Percentiles rank a stretch among this genome's conserved stretches.
phyloP scores from a whole-genome alignment of 2,888 invertebrate genomes.

The Agonopterix heracliana region DNA sequence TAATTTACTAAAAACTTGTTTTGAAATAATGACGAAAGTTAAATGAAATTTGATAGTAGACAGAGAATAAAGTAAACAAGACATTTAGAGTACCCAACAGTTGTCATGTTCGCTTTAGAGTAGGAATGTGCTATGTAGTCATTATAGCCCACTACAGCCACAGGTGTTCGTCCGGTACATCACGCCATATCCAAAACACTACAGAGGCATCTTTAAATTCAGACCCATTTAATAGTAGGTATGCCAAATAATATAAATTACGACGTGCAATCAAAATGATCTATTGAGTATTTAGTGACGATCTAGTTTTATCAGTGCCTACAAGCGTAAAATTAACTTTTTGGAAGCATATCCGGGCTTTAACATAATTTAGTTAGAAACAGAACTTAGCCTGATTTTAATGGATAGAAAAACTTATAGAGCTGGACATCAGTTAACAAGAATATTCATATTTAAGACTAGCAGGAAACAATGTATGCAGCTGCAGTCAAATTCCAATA shows the following conservation, averaged over 20 bases:
- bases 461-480: background rate
- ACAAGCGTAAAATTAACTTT: too few relatives aligned
- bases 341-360: too few relatives aligned
- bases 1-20: background rate
- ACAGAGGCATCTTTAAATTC: conserved; percentile 15
- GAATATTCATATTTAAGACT: background rate
- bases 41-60: background rate
- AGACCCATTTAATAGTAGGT: too few relatives aligned
- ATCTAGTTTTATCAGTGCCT: too few relatives aligned
- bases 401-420: too few relatives aligned
- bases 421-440: too few relatives aligned
- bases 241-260: too few relatives aligned
- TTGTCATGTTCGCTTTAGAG: conserved; percentile 1
- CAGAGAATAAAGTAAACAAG: background rate
- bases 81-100: background rate
- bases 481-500: conserved; percentile 3
- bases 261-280: too few relatives aligned
- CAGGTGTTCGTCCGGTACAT: conserved; percentile 71
- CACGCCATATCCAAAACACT: conserved; percentile 50
- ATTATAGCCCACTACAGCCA: conserved; percentile 27
- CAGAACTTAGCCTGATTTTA: too few relatives aligned
- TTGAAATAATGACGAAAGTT: background rate
- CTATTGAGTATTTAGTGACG: too few relatives aligned
- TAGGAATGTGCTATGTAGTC: conserved; percentile 45
- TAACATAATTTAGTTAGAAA: too few relatives aligned